Conservation (phyloP, 2,888 invertebrate genomes). For the Drosophila mimica region DNA sequence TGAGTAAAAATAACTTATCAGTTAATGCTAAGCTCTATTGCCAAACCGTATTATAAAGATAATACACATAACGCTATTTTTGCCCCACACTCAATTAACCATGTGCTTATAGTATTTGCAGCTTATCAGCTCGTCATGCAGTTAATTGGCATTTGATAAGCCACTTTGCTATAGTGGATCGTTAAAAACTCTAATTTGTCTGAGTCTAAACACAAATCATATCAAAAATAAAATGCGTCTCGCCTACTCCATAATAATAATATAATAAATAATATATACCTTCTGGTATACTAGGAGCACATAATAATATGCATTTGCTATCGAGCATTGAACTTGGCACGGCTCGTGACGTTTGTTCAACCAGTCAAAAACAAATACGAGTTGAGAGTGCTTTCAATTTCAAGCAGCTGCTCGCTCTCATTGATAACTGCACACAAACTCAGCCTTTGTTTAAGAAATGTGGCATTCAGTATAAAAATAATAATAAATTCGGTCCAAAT, state of each 20-base stretch:
- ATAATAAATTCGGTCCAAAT: background rate
- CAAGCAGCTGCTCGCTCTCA: conserved; percentile 9
- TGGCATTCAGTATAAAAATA: too few species aligned
- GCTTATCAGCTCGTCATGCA: conserved; percentile 28
- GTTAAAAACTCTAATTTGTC: conserved; percentile 12
- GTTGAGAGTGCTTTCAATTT: conserved; percentile 13
- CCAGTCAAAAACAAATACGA: conserved; percentile 19
- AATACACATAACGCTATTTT: conserved; percentile 18
- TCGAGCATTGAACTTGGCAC: conserved; percentile 73
- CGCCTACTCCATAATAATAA: background rate
- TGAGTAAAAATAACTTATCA: conserved; percentile 15
- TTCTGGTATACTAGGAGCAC: background rate
- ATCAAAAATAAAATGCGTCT: conserved; percentile 1
- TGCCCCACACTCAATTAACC: background rate
- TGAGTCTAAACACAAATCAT: conserved; percentile 6
- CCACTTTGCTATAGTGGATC: conserved; percentile 12
- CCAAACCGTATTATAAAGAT: conserved; percentile 35
- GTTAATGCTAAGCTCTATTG: conserved; percentile 5
- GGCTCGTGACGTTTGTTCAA: conserved; percentile 14
- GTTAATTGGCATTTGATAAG: conserved; percentile 44
- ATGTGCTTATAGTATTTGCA: background rate
- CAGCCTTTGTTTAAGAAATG: background rate
- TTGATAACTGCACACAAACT: conserved; percentile 23
- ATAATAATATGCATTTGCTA: conserved; percentile 48
- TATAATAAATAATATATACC: background rate